A percentile compares a stretch with the other conserved stretches of the same genome.
These are phyloP conservation scores for Netelia inedita DNA, from an alignment of 2,888 invertebrate species.

Conservation along the genomic window DNA sequence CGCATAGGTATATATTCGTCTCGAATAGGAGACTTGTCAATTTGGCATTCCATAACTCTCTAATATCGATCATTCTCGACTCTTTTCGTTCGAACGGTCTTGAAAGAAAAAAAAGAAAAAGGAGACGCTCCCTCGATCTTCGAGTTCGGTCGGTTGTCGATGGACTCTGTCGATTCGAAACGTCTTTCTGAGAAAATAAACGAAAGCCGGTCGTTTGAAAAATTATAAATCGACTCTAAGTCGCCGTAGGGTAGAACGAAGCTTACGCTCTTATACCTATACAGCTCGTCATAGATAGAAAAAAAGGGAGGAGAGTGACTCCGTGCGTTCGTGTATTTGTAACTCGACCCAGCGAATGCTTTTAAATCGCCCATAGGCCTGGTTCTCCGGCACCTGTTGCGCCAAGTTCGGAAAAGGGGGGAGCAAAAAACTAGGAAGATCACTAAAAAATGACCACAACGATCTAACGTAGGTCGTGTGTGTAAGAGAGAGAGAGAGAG, in stretches of 20 bases:
- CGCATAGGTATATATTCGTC: too few relatives aligned
- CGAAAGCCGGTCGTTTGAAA: conserved; percentile 31
- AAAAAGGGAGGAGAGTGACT: background rate
- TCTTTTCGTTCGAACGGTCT: background rate
- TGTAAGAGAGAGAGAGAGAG: background rate
- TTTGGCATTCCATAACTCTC: background rate
- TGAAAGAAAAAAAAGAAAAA: too few relatives aligned
- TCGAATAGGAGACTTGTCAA: too few relatives aligned
- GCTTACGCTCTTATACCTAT: background rate
- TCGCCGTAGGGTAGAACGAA: background rate
- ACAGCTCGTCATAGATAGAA: conserved; percentile 1
- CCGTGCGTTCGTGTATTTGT: background rate
- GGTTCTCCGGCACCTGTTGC: conserved; percentile 52
- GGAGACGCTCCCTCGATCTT: background rate
- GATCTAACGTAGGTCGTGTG: background rate
- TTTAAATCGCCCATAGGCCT: conserved; percentile 28
- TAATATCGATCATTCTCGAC: background rate
- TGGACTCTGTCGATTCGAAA: conserved; percentile 1
- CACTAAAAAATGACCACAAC: background rate
- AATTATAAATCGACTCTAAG: conserved; percentile 37
- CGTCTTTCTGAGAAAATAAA: conserved; percentile 27
- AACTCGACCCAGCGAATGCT: conserved; percentile 32
- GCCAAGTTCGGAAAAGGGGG: background rate
- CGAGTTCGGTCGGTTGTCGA: background rate
- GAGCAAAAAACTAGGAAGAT: conserved; percentile 8